Conservation (phyloP, 2,888 invertebrate genomes). For the Cataglyphis albicans region DNA sequence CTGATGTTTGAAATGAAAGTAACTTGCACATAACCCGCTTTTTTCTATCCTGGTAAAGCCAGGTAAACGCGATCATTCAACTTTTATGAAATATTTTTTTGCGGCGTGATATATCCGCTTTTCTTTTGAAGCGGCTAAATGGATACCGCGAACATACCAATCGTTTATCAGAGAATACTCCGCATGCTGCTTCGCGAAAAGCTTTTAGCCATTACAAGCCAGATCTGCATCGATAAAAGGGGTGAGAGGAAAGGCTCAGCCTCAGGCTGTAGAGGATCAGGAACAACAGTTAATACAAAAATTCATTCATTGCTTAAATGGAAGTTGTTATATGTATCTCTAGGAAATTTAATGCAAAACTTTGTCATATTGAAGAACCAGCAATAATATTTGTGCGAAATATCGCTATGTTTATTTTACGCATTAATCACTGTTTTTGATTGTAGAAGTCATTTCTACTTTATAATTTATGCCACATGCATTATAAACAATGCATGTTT, state of each 20-base stretch:
- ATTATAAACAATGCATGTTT: constrained; percentile 1
- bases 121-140: constrained; percentile 62
- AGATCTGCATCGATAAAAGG: constrained; percentile 38
- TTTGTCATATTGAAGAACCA: not conserved
- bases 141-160: constrained; percentile 64
- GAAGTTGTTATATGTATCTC: not conserved
- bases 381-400: not conserved
- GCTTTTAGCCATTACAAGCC: constrained; percentile 70
- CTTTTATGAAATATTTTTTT: constrained; percentile 45
- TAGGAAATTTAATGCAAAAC: constrained; percentile 1
- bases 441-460: not conserved
- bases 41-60: not conserved
- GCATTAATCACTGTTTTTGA: not conserved
- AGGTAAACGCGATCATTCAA: constrained; percentile 35
- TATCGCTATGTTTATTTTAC: constrained; percentile 5
- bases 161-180: constrained; percentile 67
- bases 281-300: constrained; percentile 58
- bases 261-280: constrained; percentile 44
- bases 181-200: constrained; percentile 63
- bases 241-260: constrained; percentile 4
- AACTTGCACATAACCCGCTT: constrained; percentile 12
- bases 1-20: constrained; percentile 25
- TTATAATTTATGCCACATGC: not conserved
- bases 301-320: constrained; percentile 40
- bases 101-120: constrained; percentile 38